These are phyloP conservation scores for Matsumyia berberina DNA, from an alignment of 2,888 invertebrate species.

Conservation along the genomic window DNA sequence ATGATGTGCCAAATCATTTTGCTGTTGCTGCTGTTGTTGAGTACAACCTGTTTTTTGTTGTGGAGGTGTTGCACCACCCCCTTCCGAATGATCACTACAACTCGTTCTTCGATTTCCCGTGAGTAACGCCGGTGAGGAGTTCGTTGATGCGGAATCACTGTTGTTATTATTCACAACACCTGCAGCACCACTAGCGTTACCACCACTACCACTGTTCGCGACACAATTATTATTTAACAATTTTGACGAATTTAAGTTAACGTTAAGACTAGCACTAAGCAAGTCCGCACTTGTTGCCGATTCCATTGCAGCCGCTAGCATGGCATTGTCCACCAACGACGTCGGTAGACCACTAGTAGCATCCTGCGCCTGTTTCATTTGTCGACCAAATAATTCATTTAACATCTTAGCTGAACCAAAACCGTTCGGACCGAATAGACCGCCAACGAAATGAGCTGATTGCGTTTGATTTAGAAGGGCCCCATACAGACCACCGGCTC, in stretches of 20 bases:
- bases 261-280: slow-evolving; percentile 83
- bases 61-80: slow-evolving; percentile 82
- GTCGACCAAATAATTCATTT: slow-evolving; percentile 93
- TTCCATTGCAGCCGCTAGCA: slow-evolving; percentile 83
- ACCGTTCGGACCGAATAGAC: slow-evolving; percentile 92
- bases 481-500: slow-evolving; percentile 94
- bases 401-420: slow-evolving; percentile 96
- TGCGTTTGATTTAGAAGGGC: slow-evolving; percentile 92
- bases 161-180: slow-evolving; percentile 76
- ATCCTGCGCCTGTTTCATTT: slow-evolving; percentile 89
- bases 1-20: slow-evolving; percentile 89
- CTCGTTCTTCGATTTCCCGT: slow-evolving; percentile 75
- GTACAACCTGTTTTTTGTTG: slow-evolving; percentile 72
- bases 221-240: slow-evolving; percentile 78
- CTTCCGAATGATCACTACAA: slow-evolving; percentile 84
- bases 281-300: slow-evolving; percentile 83
- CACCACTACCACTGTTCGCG: slow-evolving; percentile 75
- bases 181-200: slow-evolving; percentile 25
- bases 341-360: slow-evolving; percentile 85
- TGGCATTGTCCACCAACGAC: slow-evolving; percentile 84
- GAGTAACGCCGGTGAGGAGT: slow-evolving; percentile 30
- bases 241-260: slow-evolving; percentile 78
- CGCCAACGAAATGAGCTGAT: slow-evolving; percentile 87
- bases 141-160: slow-evolving; percentile 68
- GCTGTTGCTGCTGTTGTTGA: slow-evolving; percentile 80